Evolutionary conservation across 2,888 invertebrate genomes (phyloP).

Genomic region (Platynereis dumerilii): DNA sequence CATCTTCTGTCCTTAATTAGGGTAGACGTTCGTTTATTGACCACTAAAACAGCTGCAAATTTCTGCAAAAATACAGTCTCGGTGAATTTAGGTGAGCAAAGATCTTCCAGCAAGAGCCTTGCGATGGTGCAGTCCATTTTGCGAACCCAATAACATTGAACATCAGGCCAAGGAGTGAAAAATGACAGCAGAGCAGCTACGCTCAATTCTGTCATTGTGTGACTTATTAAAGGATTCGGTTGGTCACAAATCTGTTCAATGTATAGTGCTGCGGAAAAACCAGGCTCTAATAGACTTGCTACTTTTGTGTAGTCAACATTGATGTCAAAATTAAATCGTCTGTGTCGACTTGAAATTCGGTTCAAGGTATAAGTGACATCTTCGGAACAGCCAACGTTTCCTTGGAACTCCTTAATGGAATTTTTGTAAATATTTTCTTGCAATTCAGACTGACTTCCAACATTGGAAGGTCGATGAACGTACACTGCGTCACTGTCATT

Average conservation of each 20-base stretch:
- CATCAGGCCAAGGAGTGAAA: conserved; percentile 2
- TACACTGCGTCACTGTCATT: too few relatives aligned
- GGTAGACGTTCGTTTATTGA: background rate
- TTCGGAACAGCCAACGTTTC: too few relatives aligned
- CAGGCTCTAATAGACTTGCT: background rate
- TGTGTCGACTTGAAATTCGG: too few relatives aligned
- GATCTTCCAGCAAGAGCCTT: background rate
- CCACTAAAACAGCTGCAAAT: conserved; percentile 4
- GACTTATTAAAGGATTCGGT: background rate
- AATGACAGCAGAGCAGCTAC: background rate
- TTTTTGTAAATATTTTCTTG: too few relatives aligned
- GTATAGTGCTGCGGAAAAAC: background rate
- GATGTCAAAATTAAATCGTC: too few relatives aligned
- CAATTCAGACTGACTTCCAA: too few relatives aligned
- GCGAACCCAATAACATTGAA: background rate
- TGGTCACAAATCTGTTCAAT: background rate
- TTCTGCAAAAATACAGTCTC: background rate
- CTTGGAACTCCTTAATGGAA: too few relatives aligned
- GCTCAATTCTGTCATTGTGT: background rate
- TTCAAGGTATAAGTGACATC: too few relatives aligned
- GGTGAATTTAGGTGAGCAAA: background rate
- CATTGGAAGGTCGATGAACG: too few relatives aligned
- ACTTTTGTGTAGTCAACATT: background rate
- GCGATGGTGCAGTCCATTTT: background rate
- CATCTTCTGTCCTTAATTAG: too few relatives aligned